These are phyloP conservation scores for Ophion ellenae DNA, from an alignment of 2,888 invertebrate species.

Conservation along the genomic window DNA sequence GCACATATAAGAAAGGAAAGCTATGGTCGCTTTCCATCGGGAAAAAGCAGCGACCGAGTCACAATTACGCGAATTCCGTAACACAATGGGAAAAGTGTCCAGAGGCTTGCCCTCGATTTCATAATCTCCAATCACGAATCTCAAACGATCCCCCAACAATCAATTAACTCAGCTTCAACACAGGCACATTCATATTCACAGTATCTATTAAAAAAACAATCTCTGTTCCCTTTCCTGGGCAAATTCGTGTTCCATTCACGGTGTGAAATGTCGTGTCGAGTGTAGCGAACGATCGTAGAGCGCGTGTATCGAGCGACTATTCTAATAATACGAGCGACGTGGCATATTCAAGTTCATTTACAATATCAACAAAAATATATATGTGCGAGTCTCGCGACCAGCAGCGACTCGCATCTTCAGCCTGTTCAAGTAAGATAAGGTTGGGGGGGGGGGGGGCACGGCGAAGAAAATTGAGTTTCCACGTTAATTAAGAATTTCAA, in stretches of 20 bases:
- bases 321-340: constrained; percentile 9
- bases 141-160: no score
- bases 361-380: constrained; percentile 12
- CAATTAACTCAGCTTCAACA: no score
- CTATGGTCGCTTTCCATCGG: background rate
- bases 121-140: background rate
- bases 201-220: no score
- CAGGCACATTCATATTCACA: no score
- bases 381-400: background rate
- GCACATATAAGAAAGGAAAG: background rate
- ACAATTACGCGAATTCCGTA: background rate
- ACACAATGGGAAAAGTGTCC: background rate
- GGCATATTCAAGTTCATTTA: constrained; percentile 41
- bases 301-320: background rate
- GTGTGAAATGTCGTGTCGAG: no score
- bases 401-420: no score
- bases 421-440: no score
- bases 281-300: no score
- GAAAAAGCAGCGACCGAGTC: background rate
- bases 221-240: no score
- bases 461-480: background rate
- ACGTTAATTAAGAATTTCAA: background rate
- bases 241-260: no score
- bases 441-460: no score
- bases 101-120: background rate